Conservation (phyloP, 2,113 vertebrate genomes). For the Calidris pugnax region DNA sequence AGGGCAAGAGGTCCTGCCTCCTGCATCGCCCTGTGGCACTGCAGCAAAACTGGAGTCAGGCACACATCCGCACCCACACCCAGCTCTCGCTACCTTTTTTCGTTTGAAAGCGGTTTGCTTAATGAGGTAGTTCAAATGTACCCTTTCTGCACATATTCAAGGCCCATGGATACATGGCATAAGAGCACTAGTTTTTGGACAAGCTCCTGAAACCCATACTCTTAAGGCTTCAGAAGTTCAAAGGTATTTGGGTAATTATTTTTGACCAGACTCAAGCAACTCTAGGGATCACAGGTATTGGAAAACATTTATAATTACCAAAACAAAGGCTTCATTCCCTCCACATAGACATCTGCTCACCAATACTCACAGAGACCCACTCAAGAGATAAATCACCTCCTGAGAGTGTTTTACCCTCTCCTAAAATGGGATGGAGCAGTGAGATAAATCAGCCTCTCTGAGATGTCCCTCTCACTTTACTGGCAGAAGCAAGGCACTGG, state of each 20-base stretch:
- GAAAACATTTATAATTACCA: background rate
- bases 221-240: background rate
- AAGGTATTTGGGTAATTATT: background rate
- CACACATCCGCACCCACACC: no score
- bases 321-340: background rate
- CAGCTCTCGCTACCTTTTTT: background rate
- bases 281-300: background rate
- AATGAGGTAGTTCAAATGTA: no score
- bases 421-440: background rate
- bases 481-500: background rate
- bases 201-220: background rate
- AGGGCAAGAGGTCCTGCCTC: background rate
- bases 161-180: background rate
- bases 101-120: background rate
- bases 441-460: background rate
- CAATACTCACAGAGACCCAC: background rate
- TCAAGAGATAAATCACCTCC: background rate
- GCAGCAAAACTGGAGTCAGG: background rate
- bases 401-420: background rate
- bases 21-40: background rate
- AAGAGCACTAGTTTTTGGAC: background rate
- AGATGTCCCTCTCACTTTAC: background rate
- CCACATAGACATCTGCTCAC: background rate
- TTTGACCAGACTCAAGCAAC: background rate
- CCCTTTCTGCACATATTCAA: background rate